phyloP scores from a whole-genome alignment of 2,797 vertebrate species.

The Amblyopsis hoosieri region DNA sequence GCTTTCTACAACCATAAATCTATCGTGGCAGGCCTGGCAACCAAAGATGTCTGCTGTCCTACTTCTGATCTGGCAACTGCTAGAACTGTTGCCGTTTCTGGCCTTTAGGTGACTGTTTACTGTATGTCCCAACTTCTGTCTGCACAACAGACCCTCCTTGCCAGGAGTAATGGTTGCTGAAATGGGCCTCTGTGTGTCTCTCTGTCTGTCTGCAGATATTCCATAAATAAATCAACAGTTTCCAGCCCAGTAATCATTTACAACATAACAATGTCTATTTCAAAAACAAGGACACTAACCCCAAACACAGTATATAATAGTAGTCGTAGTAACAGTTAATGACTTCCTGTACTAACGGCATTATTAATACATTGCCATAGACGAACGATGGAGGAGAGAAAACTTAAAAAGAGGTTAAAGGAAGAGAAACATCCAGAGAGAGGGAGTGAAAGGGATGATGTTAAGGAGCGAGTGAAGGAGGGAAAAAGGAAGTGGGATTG shows the following conservation, averaged over 20 bases:
- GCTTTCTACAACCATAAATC: conserved; percentile 2
- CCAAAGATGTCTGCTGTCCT: conserved; percentile 7
- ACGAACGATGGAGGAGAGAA: neutral
- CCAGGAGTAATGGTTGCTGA: neutral
- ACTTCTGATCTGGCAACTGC: conserved; percentile 10
- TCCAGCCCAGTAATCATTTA: too few relatives aligned
- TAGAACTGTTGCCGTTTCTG: neutral
- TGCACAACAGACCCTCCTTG: neutral
- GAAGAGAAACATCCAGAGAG: conserved; percentile 29
- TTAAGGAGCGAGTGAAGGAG: conserved; percentile 32
- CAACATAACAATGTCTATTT: too few relatives aligned
- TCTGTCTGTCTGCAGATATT: too few relatives aligned
- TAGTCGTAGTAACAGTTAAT: too few relatives aligned
- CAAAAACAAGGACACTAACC: too few relatives aligned
- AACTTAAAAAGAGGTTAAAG: conserved; percentile 17
- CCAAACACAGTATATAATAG: too few relatives aligned
- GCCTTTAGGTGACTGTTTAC: neutral
- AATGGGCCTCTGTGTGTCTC: too few relatives aligned
- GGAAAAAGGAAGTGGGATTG: conserved; percentile 74
- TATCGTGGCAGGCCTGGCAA: conserved; percentile 9
- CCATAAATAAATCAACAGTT: too few relatives aligned
- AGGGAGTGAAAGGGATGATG: conserved; percentile 21
- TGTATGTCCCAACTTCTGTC: neutral
- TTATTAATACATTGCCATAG: neutral
- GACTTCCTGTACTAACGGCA: too few relatives aligned